These are phyloP conservation scores for Aythya fuligula DNA, from an alignment of 2,797 vertebrate genomes.

Conservation along the genomic window DNA sequence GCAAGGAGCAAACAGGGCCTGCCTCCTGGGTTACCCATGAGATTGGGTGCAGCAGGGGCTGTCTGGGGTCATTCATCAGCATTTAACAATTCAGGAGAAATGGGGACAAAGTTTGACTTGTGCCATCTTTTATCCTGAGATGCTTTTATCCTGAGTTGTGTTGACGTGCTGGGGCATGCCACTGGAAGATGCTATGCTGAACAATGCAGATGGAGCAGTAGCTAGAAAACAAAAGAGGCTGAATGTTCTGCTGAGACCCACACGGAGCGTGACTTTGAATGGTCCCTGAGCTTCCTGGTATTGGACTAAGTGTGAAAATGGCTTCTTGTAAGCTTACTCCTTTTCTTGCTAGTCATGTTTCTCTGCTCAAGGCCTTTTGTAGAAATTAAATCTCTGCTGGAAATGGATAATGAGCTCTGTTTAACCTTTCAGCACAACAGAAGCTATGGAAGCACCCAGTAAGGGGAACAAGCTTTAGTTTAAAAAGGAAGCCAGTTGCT, in stretches of 20 bases:
- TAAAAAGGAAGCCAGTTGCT: neutral
- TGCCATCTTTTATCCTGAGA: neutral
- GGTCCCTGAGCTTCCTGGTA: neutral
- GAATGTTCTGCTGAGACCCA: neutral
- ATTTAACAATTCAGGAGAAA: neutral
- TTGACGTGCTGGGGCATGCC: neutral
- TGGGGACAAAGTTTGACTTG: neutral
- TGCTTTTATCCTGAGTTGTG: neutral
- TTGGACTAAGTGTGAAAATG: neutral
- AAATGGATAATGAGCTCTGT: conserved; percentile 34
- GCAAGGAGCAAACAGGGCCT: neutral
- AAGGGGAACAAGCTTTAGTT: neutral
- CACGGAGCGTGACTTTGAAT: neutral
- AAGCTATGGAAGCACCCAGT: neutral
- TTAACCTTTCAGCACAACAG: neutral
- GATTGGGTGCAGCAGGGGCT: neutral
- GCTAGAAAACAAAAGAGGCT: neutral
- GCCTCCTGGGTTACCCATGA: neutral
- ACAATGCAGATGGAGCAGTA: neutral
- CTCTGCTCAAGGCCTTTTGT: neutral
- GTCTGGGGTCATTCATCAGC: neutral
- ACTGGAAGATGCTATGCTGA: neutral
- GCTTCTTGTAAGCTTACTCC: neutral
- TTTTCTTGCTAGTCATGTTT: neutral
- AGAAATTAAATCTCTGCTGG: conserved; percentile 34